phyloP scores from a whole-genome alignment of 2,888 invertebrate genomes.

The Maniola hyperantus region DNA sequence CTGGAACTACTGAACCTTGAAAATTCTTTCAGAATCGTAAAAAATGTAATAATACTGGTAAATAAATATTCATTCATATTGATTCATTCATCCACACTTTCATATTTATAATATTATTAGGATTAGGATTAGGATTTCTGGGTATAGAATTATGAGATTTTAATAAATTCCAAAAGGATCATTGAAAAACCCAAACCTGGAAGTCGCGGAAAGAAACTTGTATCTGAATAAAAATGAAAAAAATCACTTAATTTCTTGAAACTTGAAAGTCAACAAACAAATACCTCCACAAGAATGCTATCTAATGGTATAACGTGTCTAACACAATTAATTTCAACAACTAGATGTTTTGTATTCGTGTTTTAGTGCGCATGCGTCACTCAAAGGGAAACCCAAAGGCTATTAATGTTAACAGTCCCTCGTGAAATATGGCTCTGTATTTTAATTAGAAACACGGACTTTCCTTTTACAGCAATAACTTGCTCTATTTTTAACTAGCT shows the following conservation, averaged over 20 bases:
- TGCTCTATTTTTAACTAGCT: constrained; percentile 21
- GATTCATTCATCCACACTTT: no score
- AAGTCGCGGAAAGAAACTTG: background rate
- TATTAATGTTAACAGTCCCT: constrained; percentile 58
- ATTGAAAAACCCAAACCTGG: no score
- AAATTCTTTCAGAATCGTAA: no score
- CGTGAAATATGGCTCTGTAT: constrained; percentile 58
- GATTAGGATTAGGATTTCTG: no score
- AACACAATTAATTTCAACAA: constrained; percentile 20
- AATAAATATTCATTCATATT: no score
- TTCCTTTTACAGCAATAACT: constrained; percentile 43
- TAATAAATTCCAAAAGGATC: no score
- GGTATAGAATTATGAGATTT: no score
- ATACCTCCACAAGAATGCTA: background rate
- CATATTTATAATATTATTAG: no score
- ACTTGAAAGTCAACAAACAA: constrained; percentile 8
- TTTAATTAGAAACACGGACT: constrained; percentile 56
- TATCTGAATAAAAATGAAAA: no score
- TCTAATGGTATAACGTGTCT: constrained; percentile 14
- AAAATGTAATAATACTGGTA: no score
- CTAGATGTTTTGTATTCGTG: constrained; percentile 24
- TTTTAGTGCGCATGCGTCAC: constrained; percentile 45
- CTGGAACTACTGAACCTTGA: no score
- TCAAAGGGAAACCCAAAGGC: constrained; percentile 45
- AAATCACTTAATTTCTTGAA: background rate